Evolutionary conservation across 2,797 vertebrate genomes (phyloP), one percentile per base, ranked within the genome.

Genomic region (Trachops cirrhosus): DNA sequence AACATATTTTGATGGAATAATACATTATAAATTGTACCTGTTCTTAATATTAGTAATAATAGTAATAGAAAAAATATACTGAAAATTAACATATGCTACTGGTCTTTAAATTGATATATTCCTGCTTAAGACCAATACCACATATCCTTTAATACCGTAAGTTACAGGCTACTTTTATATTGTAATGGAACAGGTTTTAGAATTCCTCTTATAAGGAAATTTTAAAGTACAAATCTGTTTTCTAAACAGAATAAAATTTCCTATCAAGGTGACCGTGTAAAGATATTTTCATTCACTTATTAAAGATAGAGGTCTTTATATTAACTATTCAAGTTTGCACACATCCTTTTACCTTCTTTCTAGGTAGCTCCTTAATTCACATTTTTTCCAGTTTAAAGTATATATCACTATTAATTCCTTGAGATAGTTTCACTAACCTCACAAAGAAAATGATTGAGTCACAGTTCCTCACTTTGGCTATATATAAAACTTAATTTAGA

Each of bases 401-500:
- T 52, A 24, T 82, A 59, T 70, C 41, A 93, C 11, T 46, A 86
- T 50, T 70, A 94, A 93, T 92, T 93, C 57, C 70, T 75, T 78
- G 19, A 93, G 37, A 24, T 32, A 68, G 41, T 91, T 78, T 88
- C 24, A 93, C 15, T 15, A 94, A 67, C 12, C 41, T 93, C 82
- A 93, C 18, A 88, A 92, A 95, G 64, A 93, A 91, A 96, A 94
- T 74, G 26, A 64, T 16, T 4, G 67, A 87, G 34, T 26, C 14
- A 83, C 16, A 86, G 71, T 70, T 75, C 50, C n/a, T 93, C 74
- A 94, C 4, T 85, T 52, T 74, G 71, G 32, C 67, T 92, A 67
- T 37, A 85, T 9, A 57, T n/a, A 54, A 93, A 92, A 87, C 16
- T 89, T 89, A 94, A 89, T 92, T 57, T 89, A 93, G 83, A 93